These are phyloP conservation scores for Agriotes lineatus DNA, from an alignment of 2,888 invertebrate species.

Conservation along the genomic window DNA sequence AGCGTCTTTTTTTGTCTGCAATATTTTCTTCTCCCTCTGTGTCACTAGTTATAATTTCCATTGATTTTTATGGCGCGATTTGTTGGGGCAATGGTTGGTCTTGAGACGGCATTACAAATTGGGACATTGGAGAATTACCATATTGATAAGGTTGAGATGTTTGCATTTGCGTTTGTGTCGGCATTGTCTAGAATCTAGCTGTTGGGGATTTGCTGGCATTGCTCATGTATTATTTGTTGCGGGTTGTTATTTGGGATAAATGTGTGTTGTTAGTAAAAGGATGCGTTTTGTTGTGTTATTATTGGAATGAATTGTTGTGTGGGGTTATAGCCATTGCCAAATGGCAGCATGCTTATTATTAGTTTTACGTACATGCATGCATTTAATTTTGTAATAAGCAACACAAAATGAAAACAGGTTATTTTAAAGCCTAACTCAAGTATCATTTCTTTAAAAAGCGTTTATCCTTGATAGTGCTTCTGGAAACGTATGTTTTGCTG, in stretches of 20 bases:
- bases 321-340: not conserved
- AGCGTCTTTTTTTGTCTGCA: not conserved
- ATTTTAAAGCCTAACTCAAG: too few relatives aligned
- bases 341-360: too few relatives aligned
- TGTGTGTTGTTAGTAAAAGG: not conserved
- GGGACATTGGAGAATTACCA: too few relatives aligned
- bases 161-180: not conserved
- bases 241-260: not conserved
- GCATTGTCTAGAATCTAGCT: not conserved
- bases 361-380: too few relatives aligned
- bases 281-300: not conserved
- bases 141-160: too few relatives aligned
- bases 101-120: too few relatives aligned
- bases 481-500: too few relatives aligned
- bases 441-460: too few relatives aligned
- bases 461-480: too few relatives aligned
- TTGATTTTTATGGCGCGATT: not conserved
- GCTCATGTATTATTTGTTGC: not conserved
- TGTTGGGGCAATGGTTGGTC: not conserved
- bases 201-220: not conserved
- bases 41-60: not conserved
- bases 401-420: too few relatives aligned
- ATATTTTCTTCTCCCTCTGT: not conserved
- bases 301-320: not conserved
- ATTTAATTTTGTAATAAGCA: too few relatives aligned